phyloP scores from a whole-genome alignment of 2,888 invertebrate species.

The Osmoderma eremita region DNA sequence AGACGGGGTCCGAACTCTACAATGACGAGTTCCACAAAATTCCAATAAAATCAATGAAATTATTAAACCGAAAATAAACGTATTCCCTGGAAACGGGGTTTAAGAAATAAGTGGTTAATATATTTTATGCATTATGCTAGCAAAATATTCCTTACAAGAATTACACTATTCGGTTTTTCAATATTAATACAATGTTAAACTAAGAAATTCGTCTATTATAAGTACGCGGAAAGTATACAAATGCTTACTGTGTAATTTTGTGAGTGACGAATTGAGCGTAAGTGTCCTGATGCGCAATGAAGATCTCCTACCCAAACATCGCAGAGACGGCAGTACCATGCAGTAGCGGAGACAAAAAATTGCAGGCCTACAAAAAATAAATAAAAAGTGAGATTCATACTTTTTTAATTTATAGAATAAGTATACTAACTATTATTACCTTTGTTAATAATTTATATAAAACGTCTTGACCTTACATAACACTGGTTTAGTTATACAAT shows the following conservation, averaged over 20 bases:
- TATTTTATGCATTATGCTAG: too few relatives aligned
- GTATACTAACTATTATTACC: constrained; percentile 26
- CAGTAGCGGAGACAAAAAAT: constrained; percentile 86
- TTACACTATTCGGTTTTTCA: too few relatives aligned
- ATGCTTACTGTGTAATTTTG: constrained; percentile 81
- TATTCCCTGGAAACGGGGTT: too few relatives aligned
- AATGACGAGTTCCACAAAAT: too few relatives aligned
- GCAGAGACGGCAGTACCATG: constrained; percentile 91
- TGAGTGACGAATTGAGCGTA: constrained; percentile 82
- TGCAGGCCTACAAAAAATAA: constrained; percentile 74
- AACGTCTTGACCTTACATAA: constrained; percentile 20
- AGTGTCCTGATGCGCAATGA: constrained; percentile 86
- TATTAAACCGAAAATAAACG: too few relatives aligned
- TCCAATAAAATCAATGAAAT: too few relatives aligned
- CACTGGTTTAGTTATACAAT: constrained; percentile 18
- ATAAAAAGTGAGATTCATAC: neutral
- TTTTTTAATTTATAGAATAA: neutral
- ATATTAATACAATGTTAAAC: too few relatives aligned
- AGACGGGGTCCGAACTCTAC: too few relatives aligned
- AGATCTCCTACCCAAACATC: constrained; percentile 89
- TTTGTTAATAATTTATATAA: constrained; percentile 24
- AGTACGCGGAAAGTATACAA: too few relatives aligned
- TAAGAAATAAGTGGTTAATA: too few relatives aligned
- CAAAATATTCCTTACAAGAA: too few relatives aligned
- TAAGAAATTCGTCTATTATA: too few relatives aligned